Conservation (phyloP, 2,888 invertebrate species). For the Amphimallon solstitiale region DNA sequence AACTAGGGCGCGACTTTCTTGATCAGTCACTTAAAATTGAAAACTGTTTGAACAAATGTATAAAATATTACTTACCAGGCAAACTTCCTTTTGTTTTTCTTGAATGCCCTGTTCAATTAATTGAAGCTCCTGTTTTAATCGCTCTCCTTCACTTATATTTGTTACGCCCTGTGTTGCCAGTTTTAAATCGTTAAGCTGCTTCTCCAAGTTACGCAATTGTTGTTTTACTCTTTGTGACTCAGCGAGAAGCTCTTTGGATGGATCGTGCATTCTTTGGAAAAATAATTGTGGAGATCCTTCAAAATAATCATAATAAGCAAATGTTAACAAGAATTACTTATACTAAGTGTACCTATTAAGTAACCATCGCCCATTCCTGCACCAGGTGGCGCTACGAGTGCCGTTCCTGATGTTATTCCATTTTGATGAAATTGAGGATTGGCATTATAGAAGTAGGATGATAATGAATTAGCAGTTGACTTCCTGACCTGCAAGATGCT, state of each 20-base stretch:
- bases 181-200: constrained; percentile 71
- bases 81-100: constrained; percentile 70
- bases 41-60: no score
- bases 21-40: constrained; percentile 1
- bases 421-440: constrained; percentile 55
- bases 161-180: constrained; percentile 66
- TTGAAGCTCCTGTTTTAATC: constrained; percentile 69
- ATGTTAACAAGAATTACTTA: not conserved
- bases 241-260: constrained; percentile 63
- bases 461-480: constrained; percentile 63
- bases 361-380: constrained; percentile 64
- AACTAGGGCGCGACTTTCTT: no score
- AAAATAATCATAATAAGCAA: not conserved
- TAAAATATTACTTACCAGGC: constrained; percentile 56
- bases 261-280: constrained; percentile 59
- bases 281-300: constrained; percentile 58
- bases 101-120: constrained; percentile 72
- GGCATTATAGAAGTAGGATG: constrained; percentile 64
- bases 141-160: constrained; percentile 67
- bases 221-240: constrained; percentile 71
- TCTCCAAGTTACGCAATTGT: constrained; percentile 70
- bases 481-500: constrained; percentile 56
- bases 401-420: constrained; percentile 53
- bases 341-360: constrained; percentile 61
- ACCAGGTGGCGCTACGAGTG: constrained; percentile 52